Base-by-base conservation (phyloP, 2,797 vertebrate genomes). In the Alectoris magna region DNA sequence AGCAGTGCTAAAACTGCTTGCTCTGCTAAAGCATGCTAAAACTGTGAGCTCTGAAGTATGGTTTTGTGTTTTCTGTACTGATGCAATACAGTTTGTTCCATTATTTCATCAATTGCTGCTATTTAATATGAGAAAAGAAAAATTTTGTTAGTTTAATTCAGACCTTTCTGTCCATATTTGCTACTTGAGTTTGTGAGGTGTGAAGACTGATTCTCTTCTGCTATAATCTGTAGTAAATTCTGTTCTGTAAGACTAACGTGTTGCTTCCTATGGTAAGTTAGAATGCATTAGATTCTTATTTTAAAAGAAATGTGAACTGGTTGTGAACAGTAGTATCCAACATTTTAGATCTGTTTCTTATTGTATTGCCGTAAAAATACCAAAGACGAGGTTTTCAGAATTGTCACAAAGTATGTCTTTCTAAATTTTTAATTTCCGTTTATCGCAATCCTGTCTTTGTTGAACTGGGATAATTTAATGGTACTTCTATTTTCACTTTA, bases 171-270 rank as follows among this genome's bases (percentile, higher is more conserved):
- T 46, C 29, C 5, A 0, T 64, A 34, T 80, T 85, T 74, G 5
- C 12, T 53, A 56, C 23, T n/a, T 18, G 8, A 41, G 2, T 31
- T 19, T 12, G 9, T 29, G 38, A 44, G 38, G 39, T 46, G 14
- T n/a, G 49, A 71, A 78, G 73, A 31, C 11, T 77, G n/a, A 24
- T 9, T 60, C 3, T 46, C n/a, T 87, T 70, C 16, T 1, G 0
- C 41, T 72, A 58, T 0, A 0, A 21, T 55, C 2, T 14, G 38
- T 38, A 81, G 53, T 58, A 68, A n/a, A 53, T 66, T 88, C n/a
- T 58, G 4, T 38, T 72, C 78, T 43, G 43, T 15, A 66, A 72
- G 0, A 2, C 10, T 64, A n/a, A 63, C 39, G 16, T 11, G 41
- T 2, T 27, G 6, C 17, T 66, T 56, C 70, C 63, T 55, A 51